Evolutionary conservation across 2,888 invertebrate genomes (phyloP), one percentile per base, ranked within the genome.

Genomic region (Mimachlamys varia): DNA sequence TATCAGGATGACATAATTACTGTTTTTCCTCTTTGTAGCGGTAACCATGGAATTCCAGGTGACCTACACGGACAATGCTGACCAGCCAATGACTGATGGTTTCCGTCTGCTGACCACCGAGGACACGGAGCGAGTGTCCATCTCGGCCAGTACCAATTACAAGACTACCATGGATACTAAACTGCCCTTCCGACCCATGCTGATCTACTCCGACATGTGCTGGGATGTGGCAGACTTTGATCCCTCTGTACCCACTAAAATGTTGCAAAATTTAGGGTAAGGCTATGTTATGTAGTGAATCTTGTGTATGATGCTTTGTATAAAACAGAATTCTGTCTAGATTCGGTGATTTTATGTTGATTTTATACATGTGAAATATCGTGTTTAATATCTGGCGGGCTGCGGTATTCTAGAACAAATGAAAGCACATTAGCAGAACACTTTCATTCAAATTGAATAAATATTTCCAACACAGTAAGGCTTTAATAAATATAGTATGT

Each of bases 151-250:
- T 22, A 33, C 76, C 12, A 76, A 76, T 27, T 76, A 33, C 13
- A 76, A 76, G 17, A 27, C 76, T 10, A 22, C 76, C 15, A 76
- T 76, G 33, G 76, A 76, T 7, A 76, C 7, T 12, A 76, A 90
- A 90, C 92, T 88, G 92, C 93, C 89, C 88, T 33, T 94, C 7
- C 92, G 92, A 88, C 93, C 94, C 17, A 93, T 94, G 93, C 89
- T 95, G 58, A 93, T 94, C 12, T 95, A 94, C 91, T 76, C 76
- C 13, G 76, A 76, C 33, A 76, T 76, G 76, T 76, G 27, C 33
- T 93, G 91, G 87, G 93, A 92, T 76, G 93, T 95, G n/a, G 88
- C 92, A 0, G 94, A 94, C 88, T 92, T 95, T 89, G 95, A 95
- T 90, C 94, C 95, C 12, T 58, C 89, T 22, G 92, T 93, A 15